Conservation (phyloP, 2,888 invertebrate species). For the Aspidiotus rigidus region DNA sequence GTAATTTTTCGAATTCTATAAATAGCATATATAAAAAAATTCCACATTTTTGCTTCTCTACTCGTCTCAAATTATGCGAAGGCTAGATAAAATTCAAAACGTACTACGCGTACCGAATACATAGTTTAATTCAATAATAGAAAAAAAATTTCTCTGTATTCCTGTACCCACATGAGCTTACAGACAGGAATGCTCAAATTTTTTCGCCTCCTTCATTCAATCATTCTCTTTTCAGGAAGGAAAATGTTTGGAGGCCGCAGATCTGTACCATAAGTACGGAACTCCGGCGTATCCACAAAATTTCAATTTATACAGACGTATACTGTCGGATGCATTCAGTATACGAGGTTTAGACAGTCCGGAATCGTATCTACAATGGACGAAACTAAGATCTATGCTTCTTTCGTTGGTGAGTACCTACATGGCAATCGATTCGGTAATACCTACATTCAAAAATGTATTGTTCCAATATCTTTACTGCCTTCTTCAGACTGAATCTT, state of each 20-base stretch:
- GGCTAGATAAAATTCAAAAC: no score
- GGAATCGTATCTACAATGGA: conserved; percentile 58
- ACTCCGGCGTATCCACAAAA: conserved; percentile 65
- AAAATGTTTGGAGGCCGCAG: conserved; percentile 56
- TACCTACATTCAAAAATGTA: not conserved
- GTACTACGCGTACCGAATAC: no score
- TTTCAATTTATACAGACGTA: conserved; percentile 69
- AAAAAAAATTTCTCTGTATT: no score
- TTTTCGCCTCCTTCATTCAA: not conserved
- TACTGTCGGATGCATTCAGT: conserved; percentile 56
- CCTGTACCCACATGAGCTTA: no score
- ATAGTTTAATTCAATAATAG: no score
- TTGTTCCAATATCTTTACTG: not conserved
- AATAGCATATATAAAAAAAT: no score
- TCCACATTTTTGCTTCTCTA: no score
- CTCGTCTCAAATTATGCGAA: no score
- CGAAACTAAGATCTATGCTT: conserved; percentile 60
- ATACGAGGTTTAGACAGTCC: conserved; percentile 44
- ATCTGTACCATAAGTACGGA: conserved; percentile 63
- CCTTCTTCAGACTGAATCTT: conserved; percentile 44
- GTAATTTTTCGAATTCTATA: no score
- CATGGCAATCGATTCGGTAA: not conserved
- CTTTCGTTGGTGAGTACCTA: conserved; percentile 51
- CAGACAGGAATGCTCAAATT: no score
- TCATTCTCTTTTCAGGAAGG: conserved; percentile 43